A percentile compares a stretch with the other conserved stretches of the same genome.
Evolutionary conservation across 2,797 vertebrate genomes (phyloP).

Genomic region (Epinephelus awoara): DNA sequence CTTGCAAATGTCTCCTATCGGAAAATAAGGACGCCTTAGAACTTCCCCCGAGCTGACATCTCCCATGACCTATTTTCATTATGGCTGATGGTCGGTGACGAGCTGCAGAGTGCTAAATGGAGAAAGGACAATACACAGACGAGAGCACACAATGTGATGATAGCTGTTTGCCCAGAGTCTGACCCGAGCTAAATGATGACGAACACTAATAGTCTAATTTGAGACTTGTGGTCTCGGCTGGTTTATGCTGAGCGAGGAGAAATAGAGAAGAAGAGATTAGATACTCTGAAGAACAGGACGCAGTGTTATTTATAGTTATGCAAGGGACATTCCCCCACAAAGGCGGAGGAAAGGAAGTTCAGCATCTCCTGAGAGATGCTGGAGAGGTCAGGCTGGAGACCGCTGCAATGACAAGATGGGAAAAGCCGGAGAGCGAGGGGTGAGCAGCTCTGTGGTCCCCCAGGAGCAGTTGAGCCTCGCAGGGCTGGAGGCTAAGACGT

Average conservation of each 20-base stretch:
- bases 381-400: constrained; percentile 49
- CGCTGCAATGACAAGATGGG: constrained; percentile 40
- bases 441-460: constrained; percentile 19
- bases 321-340: constrained; percentile 34
- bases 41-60: constrained; percentile 69
- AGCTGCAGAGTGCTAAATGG: constrained; percentile 58
- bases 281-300: constrained; percentile 25
- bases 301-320: constrained; percentile 54
- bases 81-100: constrained; percentile 68
- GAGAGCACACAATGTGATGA: constrained; percentile 44
- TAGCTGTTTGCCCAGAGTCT: constrained; percentile 52
- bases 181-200: constrained; percentile 58
- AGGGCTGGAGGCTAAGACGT: constrained; percentile 17
- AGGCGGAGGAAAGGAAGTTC: constrained; percentile 42
- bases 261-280: constrained; percentile 14
- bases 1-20: constrained; percentile 63
- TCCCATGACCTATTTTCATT: constrained; percentile 83
- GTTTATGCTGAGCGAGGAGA: constrained; percentile 29
- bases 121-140: constrained; percentile 70
- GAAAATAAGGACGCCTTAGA: constrained; percentile 69
- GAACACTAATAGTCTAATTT: constrained; percentile 42
- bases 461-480: constrained; percentile 30
- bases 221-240: constrained; percentile 35
- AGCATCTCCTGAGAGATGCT: constrained; percentile 45
- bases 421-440: constrained; percentile 17